These are phyloP conservation scores for Pteropus alecto DNA, from an alignment of 2,113 vertebrate genomes.

Conservation along the genomic window DNA sequence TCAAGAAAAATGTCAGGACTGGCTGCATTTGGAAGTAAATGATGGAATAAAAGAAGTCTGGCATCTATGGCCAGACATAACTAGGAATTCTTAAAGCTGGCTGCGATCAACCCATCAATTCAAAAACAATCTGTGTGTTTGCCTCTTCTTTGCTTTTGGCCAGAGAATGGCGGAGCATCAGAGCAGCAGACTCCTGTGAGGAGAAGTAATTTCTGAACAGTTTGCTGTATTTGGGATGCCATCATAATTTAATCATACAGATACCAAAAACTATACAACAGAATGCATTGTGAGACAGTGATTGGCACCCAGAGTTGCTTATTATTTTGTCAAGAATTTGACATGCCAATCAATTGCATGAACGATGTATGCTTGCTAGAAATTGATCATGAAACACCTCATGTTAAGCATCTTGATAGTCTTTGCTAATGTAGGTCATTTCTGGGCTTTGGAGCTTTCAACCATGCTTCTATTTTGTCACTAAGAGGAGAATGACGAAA, in stretches of 20 bases:
- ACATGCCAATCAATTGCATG: slow-evolving; percentile 66
- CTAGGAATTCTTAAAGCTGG: slow-evolving; percentile 66
- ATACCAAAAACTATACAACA: slow-evolving; percentile 54
- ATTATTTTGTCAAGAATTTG: slow-evolving; percentile 74
- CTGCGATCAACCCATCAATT: slow-evolving; percentile 42
- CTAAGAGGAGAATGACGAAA: background rate
- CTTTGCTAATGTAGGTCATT: slow-evolving; percentile 24
- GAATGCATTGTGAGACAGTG: slow-evolving; percentile 62
- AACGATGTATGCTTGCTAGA: slow-evolving; percentile 57
- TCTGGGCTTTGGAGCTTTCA: background rate
- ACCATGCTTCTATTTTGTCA: background rate
- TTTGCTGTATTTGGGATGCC: slow-evolving; percentile 60
- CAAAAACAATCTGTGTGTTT: slow-evolving; percentile 33
- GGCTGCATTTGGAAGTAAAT: slow-evolving; percentile 63
- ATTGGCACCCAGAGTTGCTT: slow-evolving; percentile 63
- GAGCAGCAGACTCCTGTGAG: background rate
- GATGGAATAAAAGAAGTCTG: slow-evolving; percentile 60
- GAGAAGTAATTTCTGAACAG: slow-evolving; percentile 60
- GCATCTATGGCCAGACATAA: slow-evolving; percentile 58
- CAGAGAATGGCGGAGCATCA: slow-evolving; percentile 49
- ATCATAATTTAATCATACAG: slow-evolving; percentile 54
- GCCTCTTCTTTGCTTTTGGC: slow-evolving; percentile 45
- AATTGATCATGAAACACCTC: slow-evolving; percentile 61
- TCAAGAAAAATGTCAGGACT: slow-evolving; percentile 62
- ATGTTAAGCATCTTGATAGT: slow-evolving; percentile 56